Percentiles rank a stretch among this genome's conserved stretches.
phyloP scores from a whole-genome alignment of 2,888 invertebrate species.

The Alentia gelatinosa region DNA sequence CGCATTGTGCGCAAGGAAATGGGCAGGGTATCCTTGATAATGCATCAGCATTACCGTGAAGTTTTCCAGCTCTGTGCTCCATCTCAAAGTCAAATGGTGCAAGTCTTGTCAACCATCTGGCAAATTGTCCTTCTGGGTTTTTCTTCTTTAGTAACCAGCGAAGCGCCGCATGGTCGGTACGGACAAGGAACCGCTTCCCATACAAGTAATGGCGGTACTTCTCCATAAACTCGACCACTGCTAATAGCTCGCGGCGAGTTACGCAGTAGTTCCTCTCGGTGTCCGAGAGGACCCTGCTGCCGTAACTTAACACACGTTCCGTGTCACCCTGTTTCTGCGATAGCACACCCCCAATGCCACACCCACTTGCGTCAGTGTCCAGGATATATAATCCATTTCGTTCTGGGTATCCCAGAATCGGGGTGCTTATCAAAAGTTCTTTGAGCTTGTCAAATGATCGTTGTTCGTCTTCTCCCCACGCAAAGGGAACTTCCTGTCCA shows the following conservation, averaged over 20 bases:
- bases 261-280: constrained; percentile 55
- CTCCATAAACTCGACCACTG: constrained; percentile 17
- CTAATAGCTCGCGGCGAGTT: constrained; percentile 53
- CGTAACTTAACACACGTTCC: constrained; percentile 52
- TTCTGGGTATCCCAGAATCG: constrained; percentile 56
- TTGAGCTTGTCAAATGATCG: constrained; percentile 34
- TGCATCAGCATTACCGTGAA: too few relatives aligned
- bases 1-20: too few relatives aligned
- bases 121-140: too few relatives aligned
- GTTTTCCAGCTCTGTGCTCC: not conserved
- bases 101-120: not conserved
- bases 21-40: too few relatives aligned
- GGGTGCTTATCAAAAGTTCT: constrained; percentile 38
- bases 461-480: constrained; percentile 54
- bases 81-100: not conserved
- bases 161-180: constrained; percentile 19
- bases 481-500: not conserved
- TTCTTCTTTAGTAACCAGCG: not conserved
- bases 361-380: constrained; percentile 54
- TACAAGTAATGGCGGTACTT: constrained; percentile 25
- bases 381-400: not conserved
- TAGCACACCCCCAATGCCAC: constrained; percentile 51
- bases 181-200: constrained; percentile 30
- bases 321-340: constrained; percentile 41
- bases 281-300: not conserved